A percentile compares a stretch with the other conserved stretches of the same genome.
These are phyloP conservation scores for Falco novaeseelandiae DNA, from an alignment of 2,797 vertebrate genomes.

Conservation along the genomic window DNA sequence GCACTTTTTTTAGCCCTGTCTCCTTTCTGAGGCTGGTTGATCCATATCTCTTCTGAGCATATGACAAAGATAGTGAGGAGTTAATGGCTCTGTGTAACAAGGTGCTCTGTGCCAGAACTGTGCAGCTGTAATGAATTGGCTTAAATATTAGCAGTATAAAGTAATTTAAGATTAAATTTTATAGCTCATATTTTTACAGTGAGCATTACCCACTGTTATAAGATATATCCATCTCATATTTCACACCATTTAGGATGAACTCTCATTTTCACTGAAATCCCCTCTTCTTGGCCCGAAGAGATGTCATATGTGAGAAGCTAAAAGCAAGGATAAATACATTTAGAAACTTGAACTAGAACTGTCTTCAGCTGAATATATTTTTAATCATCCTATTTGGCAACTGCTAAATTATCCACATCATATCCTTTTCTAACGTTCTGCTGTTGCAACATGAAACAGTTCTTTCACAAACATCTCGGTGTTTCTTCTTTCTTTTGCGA, in stretches of 20 bases:
- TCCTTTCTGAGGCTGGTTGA: neutral
- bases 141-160: constrained; percentile 54
- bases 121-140: constrained; percentile 43
- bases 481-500: neutral
- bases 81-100: constrained; percentile 28
- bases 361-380: constrained; percentile 50
- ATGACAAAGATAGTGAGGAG: neutral
- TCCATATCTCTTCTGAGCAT: neutral
- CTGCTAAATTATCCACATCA: constrained; percentile 46
- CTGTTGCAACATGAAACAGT: constrained; percentile 5
- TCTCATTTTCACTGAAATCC: constrained; percentile 5
- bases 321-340: constrained; percentile 47
- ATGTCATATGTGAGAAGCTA: neutral
- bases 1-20: neutral
- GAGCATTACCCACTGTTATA: constrained; percentile 11
- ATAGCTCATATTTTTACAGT: constrained; percentile 49
- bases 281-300: constrained; percentile 11
- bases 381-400: constrained; percentile 62
- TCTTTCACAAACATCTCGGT: neutral
- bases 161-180: constrained; percentile 59
- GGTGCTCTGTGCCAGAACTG: constrained; percentile 9
- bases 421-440: constrained; percentile 25
- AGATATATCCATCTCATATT: constrained; percentile 49
- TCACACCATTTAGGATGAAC: neutral
- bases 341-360: constrained; percentile 51